phyloP scores from a whole-genome alignment of 2,113 vertebrate genomes.

The Pithys albifrons region DNA sequence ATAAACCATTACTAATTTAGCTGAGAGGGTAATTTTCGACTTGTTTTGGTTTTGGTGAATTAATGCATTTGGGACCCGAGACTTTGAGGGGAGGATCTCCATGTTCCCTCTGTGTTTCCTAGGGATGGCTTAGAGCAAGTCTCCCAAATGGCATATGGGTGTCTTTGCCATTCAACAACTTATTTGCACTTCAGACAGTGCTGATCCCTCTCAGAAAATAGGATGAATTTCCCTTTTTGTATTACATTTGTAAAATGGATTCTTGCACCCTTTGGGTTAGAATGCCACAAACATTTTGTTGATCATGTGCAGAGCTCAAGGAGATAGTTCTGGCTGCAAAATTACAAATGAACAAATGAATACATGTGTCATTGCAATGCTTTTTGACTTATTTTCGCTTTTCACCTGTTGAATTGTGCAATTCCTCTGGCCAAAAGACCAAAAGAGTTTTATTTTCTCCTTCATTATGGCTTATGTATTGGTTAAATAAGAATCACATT shows the following conservation, averaged over 20 bases:
- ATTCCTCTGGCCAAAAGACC: neutral
- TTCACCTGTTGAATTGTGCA: neutral
- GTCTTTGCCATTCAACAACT: conserved; percentile 37
- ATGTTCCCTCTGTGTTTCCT: neutral
- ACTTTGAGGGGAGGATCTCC: neutral
- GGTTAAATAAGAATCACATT: neutral
- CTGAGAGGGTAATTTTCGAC: neutral
- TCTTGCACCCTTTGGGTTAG: neutral
- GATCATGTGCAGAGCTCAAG: neutral
- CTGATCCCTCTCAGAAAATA: conserved; percentile 41
- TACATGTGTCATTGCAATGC: neutral
- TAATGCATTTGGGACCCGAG: neutral
- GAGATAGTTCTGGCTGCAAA: neutral
- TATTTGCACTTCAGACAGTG: neutral
- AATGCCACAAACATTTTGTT: neutral
- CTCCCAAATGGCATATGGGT: neutral
- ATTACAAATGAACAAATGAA: neutral
- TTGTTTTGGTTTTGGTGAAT: neutral
- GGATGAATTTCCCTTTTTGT: conserved; percentile 27
- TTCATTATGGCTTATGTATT: neutral
- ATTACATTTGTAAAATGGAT: conserved; percentile 17
- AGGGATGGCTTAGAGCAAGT: neutral
- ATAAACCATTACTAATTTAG: neutral
- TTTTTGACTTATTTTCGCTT: neutral
- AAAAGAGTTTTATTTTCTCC: neutral